Base-by-base conservation (phyloP, 2,113 vertebrate genomes). In the Amblyornis subalaris region DNA sequence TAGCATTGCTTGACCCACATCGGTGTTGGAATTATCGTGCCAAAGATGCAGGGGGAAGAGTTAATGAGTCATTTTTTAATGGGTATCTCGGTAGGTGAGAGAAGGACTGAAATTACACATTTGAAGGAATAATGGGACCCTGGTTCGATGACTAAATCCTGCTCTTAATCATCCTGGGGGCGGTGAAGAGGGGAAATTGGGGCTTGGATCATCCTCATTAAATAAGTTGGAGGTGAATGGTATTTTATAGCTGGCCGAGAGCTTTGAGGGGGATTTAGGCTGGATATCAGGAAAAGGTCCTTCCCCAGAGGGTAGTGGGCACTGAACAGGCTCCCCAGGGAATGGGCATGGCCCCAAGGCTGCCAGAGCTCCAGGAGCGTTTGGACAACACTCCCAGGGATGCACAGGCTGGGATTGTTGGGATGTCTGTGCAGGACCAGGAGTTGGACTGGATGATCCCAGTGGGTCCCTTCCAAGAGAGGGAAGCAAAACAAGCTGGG, bases 91-190 rank as follows among this genome's bases (percentile, higher is more conserved):
- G 78, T 82, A 88, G 93, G 91, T 93, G 93, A 91, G 90, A 76
- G 82, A 93, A 71, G 69, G n/a, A n/a, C 64, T 18, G 38, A 85
- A 93, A 94, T 88, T 10, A 88, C 9, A 20, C 35, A 31, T 74
- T 80, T 90, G 86, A 95, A 88, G 82, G 51, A 94, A 86, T 94
- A 95, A 96, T 88, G 42, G 85, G 75, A 14, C 65, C 64, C 55
- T 88, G n/a, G 64, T 87, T 95, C 58, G 91, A 81, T 95, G 95
- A 96, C 90, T 93, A 92, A 93, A 95, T 85, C 62, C 69, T 76
- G 57, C 50, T 93, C 78, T 95, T 96, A 95, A 94, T 97, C 91
- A 95, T 91, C 66, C 78, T 77, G 93, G 91, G 85, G 96, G 95
- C 4, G 94, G 88, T 22, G 58, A 38, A 69, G 82, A 88, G 13